Evolutionary conservation across 2,797 vertebrate genomes (phyloP).

Genomic region (Orestias chungarensis): DNA sequence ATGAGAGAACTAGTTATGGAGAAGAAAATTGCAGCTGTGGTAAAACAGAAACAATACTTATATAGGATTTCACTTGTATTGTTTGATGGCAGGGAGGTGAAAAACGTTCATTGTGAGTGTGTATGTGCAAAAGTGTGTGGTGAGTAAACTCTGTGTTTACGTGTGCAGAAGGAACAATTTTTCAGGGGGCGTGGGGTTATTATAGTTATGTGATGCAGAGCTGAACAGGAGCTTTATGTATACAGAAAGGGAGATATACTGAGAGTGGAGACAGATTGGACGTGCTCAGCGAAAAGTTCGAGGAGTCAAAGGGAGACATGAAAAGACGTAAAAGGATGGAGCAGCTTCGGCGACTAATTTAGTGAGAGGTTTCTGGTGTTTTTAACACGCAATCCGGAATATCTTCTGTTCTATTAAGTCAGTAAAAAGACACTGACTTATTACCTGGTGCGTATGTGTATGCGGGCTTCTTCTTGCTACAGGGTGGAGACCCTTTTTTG

Average conservation of each 20-base stretch:
- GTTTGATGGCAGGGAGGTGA: background rate
- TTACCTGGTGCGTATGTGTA: conserved; percentile 8
- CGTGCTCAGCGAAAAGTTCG: conserved; percentile 8
- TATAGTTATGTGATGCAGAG: conserved; percentile 45
- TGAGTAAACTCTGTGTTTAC: conserved; percentile 23
- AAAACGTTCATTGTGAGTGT: conserved; percentile 2
- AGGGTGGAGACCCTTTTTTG: no score
- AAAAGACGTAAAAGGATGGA: conserved; percentile 9
- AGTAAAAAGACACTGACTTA: conserved; percentile 25
- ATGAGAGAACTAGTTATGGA: conserved; percentile 52
- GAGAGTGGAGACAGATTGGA: conserved; percentile 22
- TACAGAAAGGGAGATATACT: no score
- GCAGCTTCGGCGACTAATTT: conserved; percentile 47
- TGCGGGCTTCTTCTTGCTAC: no score
- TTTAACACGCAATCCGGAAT: conserved; percentile 33
- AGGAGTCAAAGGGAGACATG: conserved; percentile 3
- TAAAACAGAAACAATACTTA: conserved; percentile 60
- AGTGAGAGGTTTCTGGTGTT: conserved; percentile 47
- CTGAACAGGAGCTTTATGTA: conserved; percentile 36
- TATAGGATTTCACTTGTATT: conserved; percentile 51
- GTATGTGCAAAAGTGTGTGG: conserved; percentile 9
- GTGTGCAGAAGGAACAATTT: conserved; percentile 10
- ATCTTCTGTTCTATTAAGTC: conserved; percentile 52
- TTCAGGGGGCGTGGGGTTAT: conserved; percentile 29
- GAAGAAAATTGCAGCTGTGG: conserved; percentile 64